phyloP scores from a whole-genome alignment of 2,888 invertebrate genomes.

The Pristionchus maxplancki region DNA sequence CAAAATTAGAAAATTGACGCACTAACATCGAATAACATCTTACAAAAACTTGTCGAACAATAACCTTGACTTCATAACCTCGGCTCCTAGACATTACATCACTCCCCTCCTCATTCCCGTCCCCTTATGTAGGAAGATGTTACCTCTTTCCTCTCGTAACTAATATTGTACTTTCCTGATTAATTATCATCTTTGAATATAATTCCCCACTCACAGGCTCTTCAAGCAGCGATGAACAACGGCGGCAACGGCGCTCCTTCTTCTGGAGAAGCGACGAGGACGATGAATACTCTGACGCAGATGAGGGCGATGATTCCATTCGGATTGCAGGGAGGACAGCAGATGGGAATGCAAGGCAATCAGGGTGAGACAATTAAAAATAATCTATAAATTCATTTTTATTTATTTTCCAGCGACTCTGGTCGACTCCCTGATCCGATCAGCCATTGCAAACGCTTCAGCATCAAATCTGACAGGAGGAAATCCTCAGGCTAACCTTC shows the following conservation, averaged over 20 bases:
- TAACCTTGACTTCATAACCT: not conserved
- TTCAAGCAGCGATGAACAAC: constrained; percentile 8
- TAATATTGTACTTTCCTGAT: too few relatives aligned
- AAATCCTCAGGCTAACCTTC: not conserved
- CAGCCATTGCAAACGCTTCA: not conserved
- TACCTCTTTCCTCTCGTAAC: too few relatives aligned
- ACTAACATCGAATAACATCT: not conserved
- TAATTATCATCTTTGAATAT: too few relatives aligned
- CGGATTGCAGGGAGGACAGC: constrained; percentile 17
- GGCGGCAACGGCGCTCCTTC: not conserved
- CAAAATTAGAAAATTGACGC: not conserved
- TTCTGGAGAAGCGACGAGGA: not conserved
- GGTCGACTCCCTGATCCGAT: constrained; percentile 15
- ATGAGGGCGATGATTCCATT: constrained; percentile 36
- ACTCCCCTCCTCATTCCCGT: not conserved
- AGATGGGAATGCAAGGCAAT: not conserved
- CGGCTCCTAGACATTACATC: not conserved
- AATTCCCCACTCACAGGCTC: constrained; percentile 34
- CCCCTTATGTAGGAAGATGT: too few relatives aligned
- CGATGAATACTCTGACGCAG: constrained; percentile 29
- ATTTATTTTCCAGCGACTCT: not conserved
- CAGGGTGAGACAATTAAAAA: not conserved
- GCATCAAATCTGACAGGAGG: not conserved
- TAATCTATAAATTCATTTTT: not conserved
- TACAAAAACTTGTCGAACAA: not conserved